Evolutionary conservation across 2,888 invertebrate genomes (phyloP), one percentile per base, ranked within the genome.

Genomic region (Ligdia adustata): DNA sequence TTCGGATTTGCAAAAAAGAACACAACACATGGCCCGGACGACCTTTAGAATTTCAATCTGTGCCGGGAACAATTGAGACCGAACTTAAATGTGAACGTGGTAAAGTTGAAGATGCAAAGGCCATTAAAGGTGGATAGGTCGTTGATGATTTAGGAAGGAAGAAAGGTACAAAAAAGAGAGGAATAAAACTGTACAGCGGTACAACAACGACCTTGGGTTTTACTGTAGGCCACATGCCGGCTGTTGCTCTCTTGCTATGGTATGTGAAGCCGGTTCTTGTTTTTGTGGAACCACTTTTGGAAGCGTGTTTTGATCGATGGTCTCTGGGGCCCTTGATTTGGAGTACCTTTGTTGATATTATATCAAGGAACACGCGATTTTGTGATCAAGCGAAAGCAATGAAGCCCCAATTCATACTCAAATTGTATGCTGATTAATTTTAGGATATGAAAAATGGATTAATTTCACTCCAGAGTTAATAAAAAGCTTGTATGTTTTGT

Each of bases 211-310:
- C 88, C 88, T 88, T 88, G 89, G 81, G 79, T 75, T 72, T 70
- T 80, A 82, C 75, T 85, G 85, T 85, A 89, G 88, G 88, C 89
- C 89, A 77, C 79, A 73, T 71, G 72, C 76, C 83, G 87, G 87
- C 76, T 82, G 74, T 79, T 79, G 80, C 74, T 72, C 74, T 72
- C 79, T 69, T 68, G 49, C 65, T 52, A 62, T 52, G 69, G 71
- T 63, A 69, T 68, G 68, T 63, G 54, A 46, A 75, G 76, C 82
- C 82, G 79, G 83, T 84, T 83, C 64, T 64, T 75, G 76, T 81
- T 83, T 49, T 83, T 82, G 78, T 80, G 62, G 68, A 69, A 72
- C 69, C 60, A 62, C 73, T 57, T 68, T 73, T 70, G 67, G 72
- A 69, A 67, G 68, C 63, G 61, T 72, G 72, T 73, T 76, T 82